phyloP scores from a whole-genome alignment of 2,797 vertebrate species.

The Lacerta agilis region DNA sequence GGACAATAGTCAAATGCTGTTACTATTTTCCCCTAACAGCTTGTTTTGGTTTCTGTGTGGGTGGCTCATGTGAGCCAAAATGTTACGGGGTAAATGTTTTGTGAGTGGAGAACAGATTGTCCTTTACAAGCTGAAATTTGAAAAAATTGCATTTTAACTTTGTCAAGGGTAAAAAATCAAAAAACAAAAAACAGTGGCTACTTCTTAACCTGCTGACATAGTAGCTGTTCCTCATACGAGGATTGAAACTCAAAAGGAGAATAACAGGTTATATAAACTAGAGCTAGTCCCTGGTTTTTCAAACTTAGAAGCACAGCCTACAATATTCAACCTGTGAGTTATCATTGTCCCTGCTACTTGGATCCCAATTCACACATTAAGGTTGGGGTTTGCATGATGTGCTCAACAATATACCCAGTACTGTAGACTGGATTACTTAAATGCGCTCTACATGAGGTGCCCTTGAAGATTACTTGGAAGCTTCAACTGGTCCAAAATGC shows the following conservation, averaged over 20 bases:
- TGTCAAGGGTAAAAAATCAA: neutral
- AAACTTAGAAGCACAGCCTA: neutral
- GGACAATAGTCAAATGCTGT: constrained; percentile 64
- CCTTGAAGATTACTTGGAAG: too few species aligned
- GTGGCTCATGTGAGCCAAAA: constrained; percentile 81
- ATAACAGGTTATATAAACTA: neutral
- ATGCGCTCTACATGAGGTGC: too few species aligned
- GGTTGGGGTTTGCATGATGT: neutral
- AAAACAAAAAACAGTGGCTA: neutral
- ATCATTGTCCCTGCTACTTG: neutral
- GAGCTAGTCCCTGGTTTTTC: neutral
- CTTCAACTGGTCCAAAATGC: too few species aligned
- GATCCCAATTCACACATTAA: neutral
- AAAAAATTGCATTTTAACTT: constrained; percentile 22
- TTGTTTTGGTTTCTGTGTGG: constrained; percentile 80
- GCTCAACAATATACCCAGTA: neutral
- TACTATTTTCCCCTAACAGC: constrained; percentile 62
- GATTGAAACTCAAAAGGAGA: neutral
- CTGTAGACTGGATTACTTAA: too few species aligned
- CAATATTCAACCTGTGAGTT: too few species aligned
- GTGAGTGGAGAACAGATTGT: constrained; percentile 63
- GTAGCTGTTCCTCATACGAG: neutral
- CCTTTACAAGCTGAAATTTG: constrained; percentile 60
- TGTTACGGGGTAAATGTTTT: constrained; percentile 77
- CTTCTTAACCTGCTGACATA: neutral